Conservation (phyloP, 2,113 vertebrate species). For the Corydoras maculifer region DNA sequence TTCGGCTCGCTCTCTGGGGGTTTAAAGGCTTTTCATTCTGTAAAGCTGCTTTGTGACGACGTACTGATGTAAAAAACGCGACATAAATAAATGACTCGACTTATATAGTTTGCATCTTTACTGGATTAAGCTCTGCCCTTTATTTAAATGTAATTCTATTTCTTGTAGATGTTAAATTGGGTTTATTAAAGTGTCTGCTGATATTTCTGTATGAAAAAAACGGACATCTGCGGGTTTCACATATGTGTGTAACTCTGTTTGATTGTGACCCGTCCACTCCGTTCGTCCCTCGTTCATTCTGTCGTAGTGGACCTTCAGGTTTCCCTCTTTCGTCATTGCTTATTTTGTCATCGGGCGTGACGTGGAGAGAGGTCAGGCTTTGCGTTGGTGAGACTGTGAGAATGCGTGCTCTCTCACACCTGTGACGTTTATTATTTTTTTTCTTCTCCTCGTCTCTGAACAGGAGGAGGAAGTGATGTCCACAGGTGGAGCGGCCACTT, state of each 20-base stretch:
- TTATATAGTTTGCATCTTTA: too few species aligned
- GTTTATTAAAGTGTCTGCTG: too few species aligned
- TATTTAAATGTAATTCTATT: not conserved
- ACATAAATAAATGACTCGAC: too few species aligned
- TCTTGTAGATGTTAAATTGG: constrained; percentile 21
- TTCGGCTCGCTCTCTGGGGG: too few species aligned
- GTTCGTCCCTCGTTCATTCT: constrained; percentile 30
- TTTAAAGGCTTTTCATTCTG: too few species aligned
- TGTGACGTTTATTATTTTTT: not conserved
- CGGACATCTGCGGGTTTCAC: too few species aligned
- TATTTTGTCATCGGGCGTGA: not conserved
- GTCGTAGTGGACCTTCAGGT: constrained; percentile 29
- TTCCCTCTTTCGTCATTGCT: constrained; percentile 6
- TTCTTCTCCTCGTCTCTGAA: constrained; percentile 8
- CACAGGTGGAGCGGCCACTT: constrained; percentile 63
- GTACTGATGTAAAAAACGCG: too few species aligned
- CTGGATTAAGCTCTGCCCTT: too few species aligned
- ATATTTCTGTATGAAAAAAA: too few species aligned
- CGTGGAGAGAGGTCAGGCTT: not conserved
- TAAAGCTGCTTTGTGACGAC: too few species aligned
- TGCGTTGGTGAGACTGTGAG: too few species aligned
- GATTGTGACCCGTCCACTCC: not conserved
- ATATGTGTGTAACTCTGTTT: too few species aligned
- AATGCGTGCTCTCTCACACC: not conserved
- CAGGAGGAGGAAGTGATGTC: constrained; percentile 46